phyloP scores from a whole-genome alignment of 2,797 vertebrate genomes.

The Liasis olivaceus region DNA sequence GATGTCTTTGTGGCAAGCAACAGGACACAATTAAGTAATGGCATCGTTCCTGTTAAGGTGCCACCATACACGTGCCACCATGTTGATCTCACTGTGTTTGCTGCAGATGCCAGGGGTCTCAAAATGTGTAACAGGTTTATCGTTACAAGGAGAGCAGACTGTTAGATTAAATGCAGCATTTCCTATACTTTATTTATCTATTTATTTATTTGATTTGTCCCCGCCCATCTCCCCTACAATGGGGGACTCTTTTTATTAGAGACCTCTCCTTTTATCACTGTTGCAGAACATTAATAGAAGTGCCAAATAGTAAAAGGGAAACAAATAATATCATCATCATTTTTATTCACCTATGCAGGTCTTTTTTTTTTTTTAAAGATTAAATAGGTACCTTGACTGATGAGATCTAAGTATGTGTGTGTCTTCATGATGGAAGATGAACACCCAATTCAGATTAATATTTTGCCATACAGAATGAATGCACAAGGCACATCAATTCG shows the following conservation, averaged over 20 bases:
- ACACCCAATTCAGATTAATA: conserved; percentile 65
- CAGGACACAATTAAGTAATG: background rate
- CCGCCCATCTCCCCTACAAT: too few species aligned
- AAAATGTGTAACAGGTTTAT: background rate
- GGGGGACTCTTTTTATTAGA: conserved; percentile 31
- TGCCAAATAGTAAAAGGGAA: background rate
- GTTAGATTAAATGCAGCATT: conserved; percentile 35
- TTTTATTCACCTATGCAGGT: conserved; percentile 44
- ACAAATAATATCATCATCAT: conserved; percentile 31
- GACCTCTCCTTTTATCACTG: background rate
- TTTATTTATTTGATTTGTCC: too few species aligned
- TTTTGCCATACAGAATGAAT: conserved; percentile 65
- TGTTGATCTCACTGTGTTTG: background rate
- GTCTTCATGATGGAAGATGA: conserved; percentile 59
- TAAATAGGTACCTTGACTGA: conserved; percentile 53
- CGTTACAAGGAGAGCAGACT: background rate
- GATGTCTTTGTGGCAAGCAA: background rate
- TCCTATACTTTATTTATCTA: too few species aligned
- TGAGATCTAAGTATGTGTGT: conserved; percentile 56
- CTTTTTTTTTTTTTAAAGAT: conserved; percentile 10
- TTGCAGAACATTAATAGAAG: conserved; percentile 16
- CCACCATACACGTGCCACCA: background rate
- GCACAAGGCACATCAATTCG: conserved; percentile 67
- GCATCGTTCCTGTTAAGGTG: background rate
- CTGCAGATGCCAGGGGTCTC: background rate